These are phyloP conservation scores for Hemibagrus guttatus DNA, from an alignment of 2,797 vertebrate species.

Conservation along the genomic window DNA sequence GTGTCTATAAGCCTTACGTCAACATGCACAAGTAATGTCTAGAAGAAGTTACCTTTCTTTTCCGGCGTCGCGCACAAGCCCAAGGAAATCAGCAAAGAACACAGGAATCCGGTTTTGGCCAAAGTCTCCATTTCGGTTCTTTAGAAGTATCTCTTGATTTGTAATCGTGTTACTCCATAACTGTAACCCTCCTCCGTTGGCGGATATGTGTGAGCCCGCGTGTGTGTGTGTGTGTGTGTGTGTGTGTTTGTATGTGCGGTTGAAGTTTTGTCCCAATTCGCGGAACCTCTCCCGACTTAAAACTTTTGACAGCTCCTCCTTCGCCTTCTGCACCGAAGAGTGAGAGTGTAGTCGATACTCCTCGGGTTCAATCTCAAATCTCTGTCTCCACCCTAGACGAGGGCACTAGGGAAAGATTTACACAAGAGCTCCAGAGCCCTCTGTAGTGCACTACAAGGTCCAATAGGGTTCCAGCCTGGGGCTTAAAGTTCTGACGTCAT, in stretches of 20 bases:
- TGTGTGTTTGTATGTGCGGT: neutral
- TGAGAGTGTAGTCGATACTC: slow-evolving; percentile 21
- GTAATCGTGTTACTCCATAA: slow-evolving; percentile 67
- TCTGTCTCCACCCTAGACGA: neutral
- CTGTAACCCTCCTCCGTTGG: neutral
- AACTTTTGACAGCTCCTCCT: slow-evolving; percentile 80
- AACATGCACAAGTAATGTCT: neutral
- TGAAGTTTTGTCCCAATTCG: slow-evolving; percentile 4
- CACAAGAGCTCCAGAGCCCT: neutral
- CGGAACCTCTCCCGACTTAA: slow-evolving; percentile 54
- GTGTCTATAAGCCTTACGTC: neutral
- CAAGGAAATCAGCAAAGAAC: slow-evolving; percentile 64
- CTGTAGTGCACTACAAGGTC: neutral
- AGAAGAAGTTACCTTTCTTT: slow-evolving; percentile 72
- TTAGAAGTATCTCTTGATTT: slow-evolving; percentile 34
- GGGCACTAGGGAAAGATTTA: neutral
- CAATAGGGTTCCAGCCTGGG: neutral
- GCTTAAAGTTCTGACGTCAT: slow-evolving; percentile 17
- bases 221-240: neutral
- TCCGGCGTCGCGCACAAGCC: slow-evolving; percentile 66
- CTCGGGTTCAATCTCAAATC: slow-evolving; percentile 1
- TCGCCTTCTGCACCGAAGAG: slow-evolving; percentile 51
- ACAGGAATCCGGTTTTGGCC: slow-evolving; percentile 64
- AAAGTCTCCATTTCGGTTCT: slow-evolving; percentile 65
- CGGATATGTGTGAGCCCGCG: neutral